These are phyloP conservation scores for Alaudala cheleensis DNA, from an alignment of 2,113 vertebrate species.

Conservation along the genomic window DNA sequence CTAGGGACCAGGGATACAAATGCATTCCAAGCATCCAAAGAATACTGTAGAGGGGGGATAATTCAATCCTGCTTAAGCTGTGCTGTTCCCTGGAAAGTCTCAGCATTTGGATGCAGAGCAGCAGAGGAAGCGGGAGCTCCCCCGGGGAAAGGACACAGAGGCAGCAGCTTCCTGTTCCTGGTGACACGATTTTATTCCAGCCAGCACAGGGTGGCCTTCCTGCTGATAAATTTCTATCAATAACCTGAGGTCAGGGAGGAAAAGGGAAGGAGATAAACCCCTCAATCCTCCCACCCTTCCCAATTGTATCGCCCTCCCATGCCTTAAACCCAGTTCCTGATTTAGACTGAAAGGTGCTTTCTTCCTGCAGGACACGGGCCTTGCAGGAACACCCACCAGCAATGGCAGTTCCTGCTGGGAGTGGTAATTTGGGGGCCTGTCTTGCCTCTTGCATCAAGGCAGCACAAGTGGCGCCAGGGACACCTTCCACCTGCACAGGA, in stretches of 20 bases:
- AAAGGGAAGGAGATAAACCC: neutral
- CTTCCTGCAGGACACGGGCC: neutral
- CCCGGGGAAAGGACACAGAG: neutral
- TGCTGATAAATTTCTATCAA: neutral
- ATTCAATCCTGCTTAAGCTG: slow-evolving; percentile 9
- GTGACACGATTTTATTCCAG: neutral
- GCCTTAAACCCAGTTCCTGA: neutral
- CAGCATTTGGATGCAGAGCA: neutral
- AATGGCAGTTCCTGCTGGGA: neutral
- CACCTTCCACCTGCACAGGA: neutral
- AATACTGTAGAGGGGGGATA: neutral
- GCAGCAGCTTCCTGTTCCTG: neutral
- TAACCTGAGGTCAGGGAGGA: neutral
- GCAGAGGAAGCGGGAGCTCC: neutral
- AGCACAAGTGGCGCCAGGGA: neutral
- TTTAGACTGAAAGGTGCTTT: neutral
- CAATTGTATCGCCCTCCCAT: neutral
- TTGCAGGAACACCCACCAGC: neutral
- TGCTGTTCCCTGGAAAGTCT: neutral
- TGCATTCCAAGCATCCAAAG: neutral
- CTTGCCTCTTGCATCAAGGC: neutral
- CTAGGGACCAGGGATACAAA: neutral
- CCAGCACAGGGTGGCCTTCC: neutral
- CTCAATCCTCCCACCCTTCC: neutral
- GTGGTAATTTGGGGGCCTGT: neutral